Evolutionary conservation across 2,113 vertebrate species (phyloP), one percentile per base, ranked within the genome.

Genomic region (Caranx ignobilis): DNA sequence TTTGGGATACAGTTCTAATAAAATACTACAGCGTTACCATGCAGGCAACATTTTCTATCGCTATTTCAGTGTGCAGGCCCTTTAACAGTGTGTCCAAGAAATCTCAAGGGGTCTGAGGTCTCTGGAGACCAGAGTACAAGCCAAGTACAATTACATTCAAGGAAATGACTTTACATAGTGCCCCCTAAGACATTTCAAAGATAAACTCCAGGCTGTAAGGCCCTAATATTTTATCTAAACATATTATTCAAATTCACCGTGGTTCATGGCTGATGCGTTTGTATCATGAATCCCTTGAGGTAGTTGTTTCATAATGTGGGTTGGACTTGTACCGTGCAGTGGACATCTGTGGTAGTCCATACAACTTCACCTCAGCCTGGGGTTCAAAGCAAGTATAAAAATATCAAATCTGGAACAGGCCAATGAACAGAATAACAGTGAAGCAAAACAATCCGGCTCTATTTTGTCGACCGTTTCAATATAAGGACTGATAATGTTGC

Each of bases 161-260:
- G 63, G 79, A 84, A 80, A 81, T 82, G 37, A 82, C 54, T 88
- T 87, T 75, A 50, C 85, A 79, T 82, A 34, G 63, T 60, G 43
- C 26, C 83, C 67, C 79, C 11, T 54, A 54, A 87, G 83, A 81
- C 77, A 81, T 73, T 79, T 79, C 64, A 65, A 73, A 77, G 12
- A 57, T 70, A 75, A 57, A 63, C 34, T 65, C 41, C 52, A 13
- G 34, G 39, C 81, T 81, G 61, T 70, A 69, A 69, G 63, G 56
- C 76, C 69, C 60, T 71, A 86, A 84, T 76, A 75, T 86, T 83
- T 86, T 76, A 89, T 88, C 79, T 61, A 66, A 87, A 81, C 77
- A 90, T 75, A 77, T 77, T 63, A 65, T 84, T 88, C 69, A 83
- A 63, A 83, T 85, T 82, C 54, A 57, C 59, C 31, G 56, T 65